Conservation (phyloP, 2,797 vertebrate species). For the Pangasius sanitwongsei region DNA sequence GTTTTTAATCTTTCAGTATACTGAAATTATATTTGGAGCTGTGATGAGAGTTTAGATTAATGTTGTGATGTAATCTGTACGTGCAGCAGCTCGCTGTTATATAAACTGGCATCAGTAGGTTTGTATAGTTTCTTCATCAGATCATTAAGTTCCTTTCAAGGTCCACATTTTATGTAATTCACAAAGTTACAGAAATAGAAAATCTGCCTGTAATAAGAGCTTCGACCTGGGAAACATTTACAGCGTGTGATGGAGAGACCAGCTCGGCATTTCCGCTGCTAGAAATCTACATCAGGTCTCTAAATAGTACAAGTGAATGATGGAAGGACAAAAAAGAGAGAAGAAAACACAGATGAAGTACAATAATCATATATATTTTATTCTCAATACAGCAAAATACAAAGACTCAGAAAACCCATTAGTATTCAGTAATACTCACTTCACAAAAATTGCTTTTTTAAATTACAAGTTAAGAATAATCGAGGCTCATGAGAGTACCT, state of each 20-base stretch:
- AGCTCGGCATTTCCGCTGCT: too few relatives aligned
- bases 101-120: neutral
- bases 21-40: too few relatives aligned
- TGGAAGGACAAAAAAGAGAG: slow-evolving; percentile 24
- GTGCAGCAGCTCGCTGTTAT: neutral
- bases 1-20: too few relatives aligned
- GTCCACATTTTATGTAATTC: neutral
- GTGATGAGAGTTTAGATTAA: too few relatives aligned
- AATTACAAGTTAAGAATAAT: slow-evolving; percentile 79
- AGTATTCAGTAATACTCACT: slow-evolving; percentile 87
- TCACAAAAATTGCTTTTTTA: slow-evolving; percentile 78
- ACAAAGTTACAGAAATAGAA: neutral
- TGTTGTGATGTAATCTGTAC: neutral
- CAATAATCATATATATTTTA: slow-evolving; percentile 95
- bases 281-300: neutral
- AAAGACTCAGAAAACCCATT: slow-evolving; percentile 86
- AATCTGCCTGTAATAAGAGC: neutral
- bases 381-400: slow-evolving; percentile 99
- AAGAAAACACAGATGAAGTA: slow-evolving; percentile 25
- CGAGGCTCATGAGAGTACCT: slow-evolving; percentile 79
- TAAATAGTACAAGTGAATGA: neutral
- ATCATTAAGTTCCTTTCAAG: neutral
- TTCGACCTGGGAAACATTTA: neutral
- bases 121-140: neutral
- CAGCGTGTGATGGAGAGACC: neutral